These are phyloP conservation scores for Pyrrhura leucotis DNA, from an alignment of 2,797 vertebrate species.

Conservation along the genomic window DNA sequence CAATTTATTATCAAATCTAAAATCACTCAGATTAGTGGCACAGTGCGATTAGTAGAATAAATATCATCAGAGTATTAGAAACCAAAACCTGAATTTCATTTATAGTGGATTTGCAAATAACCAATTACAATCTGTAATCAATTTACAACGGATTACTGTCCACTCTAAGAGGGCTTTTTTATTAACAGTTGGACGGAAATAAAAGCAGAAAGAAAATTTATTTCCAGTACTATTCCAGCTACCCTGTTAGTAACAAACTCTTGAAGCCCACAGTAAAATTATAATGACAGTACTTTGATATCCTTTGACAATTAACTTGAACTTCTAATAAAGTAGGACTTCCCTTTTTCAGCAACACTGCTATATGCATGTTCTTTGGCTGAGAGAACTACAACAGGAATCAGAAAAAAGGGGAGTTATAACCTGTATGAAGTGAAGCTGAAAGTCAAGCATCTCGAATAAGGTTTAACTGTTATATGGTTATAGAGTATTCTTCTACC, in stretches of 20 bases:
- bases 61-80: constrained; percentile 2
- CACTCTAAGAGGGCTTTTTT: background rate
- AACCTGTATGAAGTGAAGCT: background rate
- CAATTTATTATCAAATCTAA: constrained; percentile 10
- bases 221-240: background rate
- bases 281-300: background rate
- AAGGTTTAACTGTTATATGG: background rate
- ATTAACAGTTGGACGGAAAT: background rate
- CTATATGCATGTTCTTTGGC: background rate
- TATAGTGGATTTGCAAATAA: constrained; percentile 30
- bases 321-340: background rate
- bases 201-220: background rate
- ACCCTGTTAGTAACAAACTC: background rate
- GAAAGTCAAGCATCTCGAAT: background rate
- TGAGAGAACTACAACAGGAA: background rate
- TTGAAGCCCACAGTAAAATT: background rate
- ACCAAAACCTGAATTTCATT: background rate
- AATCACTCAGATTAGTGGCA: constrained; percentile 3
- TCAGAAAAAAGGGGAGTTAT: background rate
- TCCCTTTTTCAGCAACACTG: background rate
- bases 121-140: constrained; percentile 8
- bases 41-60: constrained; percentile 17
- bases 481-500: background rate
- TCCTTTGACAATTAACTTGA: background rate
- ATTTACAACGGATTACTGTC: constrained; percentile 7